These are phyloP conservation scores for Cololabis saira DNA, from an alignment of 2,113 vertebrate species.

Conservation along the genomic window DNA sequence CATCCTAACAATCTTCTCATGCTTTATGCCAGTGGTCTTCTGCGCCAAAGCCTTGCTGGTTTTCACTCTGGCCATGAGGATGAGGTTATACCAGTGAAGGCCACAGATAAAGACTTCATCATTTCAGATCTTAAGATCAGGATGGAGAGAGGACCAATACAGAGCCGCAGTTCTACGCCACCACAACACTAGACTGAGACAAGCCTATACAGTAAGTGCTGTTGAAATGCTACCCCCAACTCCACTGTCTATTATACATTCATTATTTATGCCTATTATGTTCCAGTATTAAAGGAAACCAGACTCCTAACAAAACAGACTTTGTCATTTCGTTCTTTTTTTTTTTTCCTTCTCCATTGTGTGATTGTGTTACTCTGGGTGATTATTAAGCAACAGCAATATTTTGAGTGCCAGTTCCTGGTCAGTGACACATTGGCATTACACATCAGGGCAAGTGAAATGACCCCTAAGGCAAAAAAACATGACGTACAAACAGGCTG, in stretches of 20 bases:
- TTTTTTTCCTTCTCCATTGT: constrained; percentile 29
- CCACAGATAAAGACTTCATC: constrained; percentile 30
- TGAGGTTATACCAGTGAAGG: constrained; percentile 15
- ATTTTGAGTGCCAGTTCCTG: constrained; percentile 65
- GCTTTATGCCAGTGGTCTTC: constrained; percentile 14
- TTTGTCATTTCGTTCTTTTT: constrained; percentile 46
- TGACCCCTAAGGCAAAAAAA: constrained; percentile 42
- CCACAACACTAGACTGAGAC: constrained; percentile 56
- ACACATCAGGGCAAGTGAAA: constrained; percentile 54
- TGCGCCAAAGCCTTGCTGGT: constrained; percentile 19
- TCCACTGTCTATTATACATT: constrained; percentile 63
- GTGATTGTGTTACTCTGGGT: constrained; percentile 60
- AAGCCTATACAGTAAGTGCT: constrained; percentile 66
- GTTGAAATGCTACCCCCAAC: constrained; percentile 58
- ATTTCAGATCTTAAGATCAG: constrained; percentile 20
- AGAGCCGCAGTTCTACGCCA: constrained; percentile 49
- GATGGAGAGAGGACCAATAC: constrained; percentile 43
- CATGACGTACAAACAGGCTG: constrained; percentile 33
- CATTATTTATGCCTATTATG: constrained; percentile 61
- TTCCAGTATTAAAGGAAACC: constrained; percentile 65
- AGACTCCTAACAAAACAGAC: constrained; percentile 36
- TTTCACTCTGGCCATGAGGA: constrained; percentile 30
- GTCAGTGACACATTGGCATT: constrained; percentile 54
- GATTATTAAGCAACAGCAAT: constrained; percentile 64
- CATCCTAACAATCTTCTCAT: constrained; percentile 20